A percentile compares a stretch with the other conserved stretches of the same genome.
Evolutionary conservation across 2,113 vertebrate genomes (phyloP).

Genomic region (Bos javanicus): DNA sequence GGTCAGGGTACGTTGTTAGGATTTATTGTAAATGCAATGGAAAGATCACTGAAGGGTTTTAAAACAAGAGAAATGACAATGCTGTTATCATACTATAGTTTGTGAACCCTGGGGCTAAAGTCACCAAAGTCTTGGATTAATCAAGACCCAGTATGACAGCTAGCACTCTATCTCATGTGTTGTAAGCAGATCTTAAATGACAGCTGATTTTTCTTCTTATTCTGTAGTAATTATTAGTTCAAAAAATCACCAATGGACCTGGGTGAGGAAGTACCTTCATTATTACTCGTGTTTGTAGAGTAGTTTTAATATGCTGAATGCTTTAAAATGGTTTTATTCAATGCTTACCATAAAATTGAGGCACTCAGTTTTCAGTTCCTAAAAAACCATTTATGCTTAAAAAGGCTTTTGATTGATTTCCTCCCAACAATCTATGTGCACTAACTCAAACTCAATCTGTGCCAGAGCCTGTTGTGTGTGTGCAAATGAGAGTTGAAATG

Average conservation of each 20-base stretch:
- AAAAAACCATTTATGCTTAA: conserved; percentile 45
- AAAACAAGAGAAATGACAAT: background rate
- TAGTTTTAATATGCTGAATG: conserved; percentile 22
- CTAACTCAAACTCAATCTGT: conserved; percentile 27
- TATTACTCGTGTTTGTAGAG: background rate
- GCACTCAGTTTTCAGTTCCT: conserved; percentile 36
- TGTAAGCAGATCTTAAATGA: conserved; percentile 11
- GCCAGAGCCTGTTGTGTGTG: background rate
- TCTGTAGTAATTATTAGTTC: conserved; percentile 8
- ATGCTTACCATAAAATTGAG: conserved; percentile 42
- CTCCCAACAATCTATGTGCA: conserved; percentile 31
- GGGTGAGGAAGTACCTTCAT: background rate
- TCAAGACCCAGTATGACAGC: background rate
- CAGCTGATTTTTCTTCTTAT: background rate
- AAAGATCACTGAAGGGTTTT: conserved; percentile 1
- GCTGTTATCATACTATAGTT: background rate
- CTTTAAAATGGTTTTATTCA: conserved; percentile 39
- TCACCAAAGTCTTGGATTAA: background rate
- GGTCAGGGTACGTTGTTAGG: background rate
- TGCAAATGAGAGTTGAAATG: conserved; percentile 37
- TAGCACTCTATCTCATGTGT: background rate
- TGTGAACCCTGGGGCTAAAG: background rate
- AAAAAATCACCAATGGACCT: background rate
- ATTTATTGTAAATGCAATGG: conserved; percentile 13
- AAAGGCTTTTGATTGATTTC: conserved; percentile 56